Evolutionary conservation across 64 coral and sea anemone genomes (phyloP).

Genomic region (Exaiptasia diaphana): DNA sequence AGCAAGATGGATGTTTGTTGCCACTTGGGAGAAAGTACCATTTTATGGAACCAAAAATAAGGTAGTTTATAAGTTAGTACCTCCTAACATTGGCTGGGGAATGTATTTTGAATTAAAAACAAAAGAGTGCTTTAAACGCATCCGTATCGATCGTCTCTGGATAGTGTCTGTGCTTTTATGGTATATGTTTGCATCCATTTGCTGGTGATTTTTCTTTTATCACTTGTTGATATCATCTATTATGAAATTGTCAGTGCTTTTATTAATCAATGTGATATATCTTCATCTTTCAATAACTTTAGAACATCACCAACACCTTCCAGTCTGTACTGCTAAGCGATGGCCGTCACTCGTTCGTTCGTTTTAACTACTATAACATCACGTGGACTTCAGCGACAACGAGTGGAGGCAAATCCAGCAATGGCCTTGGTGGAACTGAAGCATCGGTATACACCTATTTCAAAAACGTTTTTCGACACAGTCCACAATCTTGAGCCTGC

Average conservation of each 20-base stretch:
- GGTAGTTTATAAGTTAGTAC: too few species aligned
- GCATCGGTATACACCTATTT: conserved; percentile 4
- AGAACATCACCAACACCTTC: conserved; percentile 43
- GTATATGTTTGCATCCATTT: too few species aligned
- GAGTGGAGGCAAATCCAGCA: neutral
- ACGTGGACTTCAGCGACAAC: conserved; percentile 65
- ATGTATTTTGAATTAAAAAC: neutral
- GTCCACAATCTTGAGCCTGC: too few species aligned
- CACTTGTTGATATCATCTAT: too few species aligned
- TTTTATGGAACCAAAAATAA: conserved; percentile 36
- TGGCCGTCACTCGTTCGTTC: conserved; percentile 53
- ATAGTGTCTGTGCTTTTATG: too few species aligned
- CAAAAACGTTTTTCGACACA: too few species aligned
- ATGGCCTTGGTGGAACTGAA: conserved; percentile 7
- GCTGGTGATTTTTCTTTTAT: too few species aligned
- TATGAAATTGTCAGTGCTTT: too few species aligned
- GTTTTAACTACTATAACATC: conserved; percentile 62
- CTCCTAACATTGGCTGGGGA: too few species aligned
- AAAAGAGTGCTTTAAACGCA: too few species aligned
- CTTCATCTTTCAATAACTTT: neutral
- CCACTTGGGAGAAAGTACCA: conserved; percentile 61
- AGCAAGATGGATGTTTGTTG: conserved; percentile 49
- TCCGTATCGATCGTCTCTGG: too few species aligned
- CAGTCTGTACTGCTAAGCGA: conserved; percentile 52
- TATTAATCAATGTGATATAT: too few species aligned